Percentiles rank a stretch among this genome's conserved stretches.
These are phyloP conservation scores for Apamea anceps DNA, from an alignment of 2,888 invertebrate genomes.

Conservation along the genomic window DNA sequence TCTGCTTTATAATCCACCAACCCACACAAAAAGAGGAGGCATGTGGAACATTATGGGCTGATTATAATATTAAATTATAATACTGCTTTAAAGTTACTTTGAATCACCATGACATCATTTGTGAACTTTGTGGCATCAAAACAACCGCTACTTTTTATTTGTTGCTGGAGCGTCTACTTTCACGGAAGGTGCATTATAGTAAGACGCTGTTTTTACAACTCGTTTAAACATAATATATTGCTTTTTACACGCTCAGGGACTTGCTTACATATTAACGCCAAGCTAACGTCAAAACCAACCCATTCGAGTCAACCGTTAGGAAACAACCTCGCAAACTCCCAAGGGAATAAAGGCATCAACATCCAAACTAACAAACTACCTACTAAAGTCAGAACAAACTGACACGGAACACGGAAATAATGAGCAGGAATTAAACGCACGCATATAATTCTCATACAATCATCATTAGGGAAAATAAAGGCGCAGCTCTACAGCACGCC, in stretches of 20 bases:
- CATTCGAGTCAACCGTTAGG: not conserved
- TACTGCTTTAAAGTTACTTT: no score
- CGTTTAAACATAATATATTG: not conserved
- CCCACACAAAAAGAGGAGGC: no score
- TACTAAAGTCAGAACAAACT: constrained; percentile 35
- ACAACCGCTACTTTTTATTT: not conserved
- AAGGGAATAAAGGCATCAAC: constrained; percentile 17
- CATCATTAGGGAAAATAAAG: not conserved
- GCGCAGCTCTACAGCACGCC: not conserved
- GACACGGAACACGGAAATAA: constrained; percentile 49
- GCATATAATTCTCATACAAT: constrained; percentile 37
- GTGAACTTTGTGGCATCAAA: not conserved
- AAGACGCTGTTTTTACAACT: not conserved
- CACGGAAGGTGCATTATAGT: not conserved
- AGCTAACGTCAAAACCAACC: not conserved
- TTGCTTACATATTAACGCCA: not conserved
- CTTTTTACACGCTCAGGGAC: no score
- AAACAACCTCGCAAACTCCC: not conserved
- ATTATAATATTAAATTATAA: no score
- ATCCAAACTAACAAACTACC: constrained; percentile 31
- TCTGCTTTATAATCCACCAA: not conserved
- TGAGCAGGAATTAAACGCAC: constrained; percentile 51
- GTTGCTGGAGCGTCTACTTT: not conserved
- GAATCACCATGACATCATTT: not conserved
- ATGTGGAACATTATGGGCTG: no score